Base-by-base conservation (phyloP, 2,797 vertebrate genomes). In the Melanotaenia boesemani region DNA sequence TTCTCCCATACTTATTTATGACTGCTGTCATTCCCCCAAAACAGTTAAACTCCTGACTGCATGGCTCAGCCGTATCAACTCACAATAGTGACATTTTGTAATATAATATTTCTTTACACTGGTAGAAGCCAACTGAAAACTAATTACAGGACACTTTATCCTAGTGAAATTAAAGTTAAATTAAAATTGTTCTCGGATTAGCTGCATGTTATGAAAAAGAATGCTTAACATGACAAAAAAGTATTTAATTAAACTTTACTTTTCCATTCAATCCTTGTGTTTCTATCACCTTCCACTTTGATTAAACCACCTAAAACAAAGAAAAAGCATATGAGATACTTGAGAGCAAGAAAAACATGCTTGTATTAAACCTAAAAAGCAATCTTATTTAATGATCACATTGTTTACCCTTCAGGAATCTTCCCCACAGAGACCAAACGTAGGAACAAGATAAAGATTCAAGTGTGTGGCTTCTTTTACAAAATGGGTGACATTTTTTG, bases 341-440 rank as follows among this genome's bases (percentile, higher is more conserved):
- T 37, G 79, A 54, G 36, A 67, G 2, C 13, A 67, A 69, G 9
- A 57, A 30, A 62, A 68, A 71, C 18, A 16, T 56, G 36, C 58
- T 61, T 5, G 37, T 7, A 67, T 64, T 73, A 70, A 75, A 66
- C 24, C 48, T 24, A 39, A 64, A 54, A 26, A 20, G 67, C 61
- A 56, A 74, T 44, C 52, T 52, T 13, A 63, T n/a, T 69, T 30
- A 60, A 70, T 24, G 72, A 75, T 61, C 13, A 30, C 2, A 39
- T 37, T 41, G 39, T 58, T 67, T 71, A 50, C 55, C 5, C 65
- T 59, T 62, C 36, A 72, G 24, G 60, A 67, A 73, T 76, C 54
- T 61, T n/a, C 15, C 56, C 64, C 15, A 30, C 50, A 6, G 16
- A 2, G 44, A 46, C 44, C 6, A 2, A 46, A 8, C 16, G 6